Base-by-base conservation (phyloP, 2,113 vertebrate genomes). In the Ivindomyrus marchei region DNA sequence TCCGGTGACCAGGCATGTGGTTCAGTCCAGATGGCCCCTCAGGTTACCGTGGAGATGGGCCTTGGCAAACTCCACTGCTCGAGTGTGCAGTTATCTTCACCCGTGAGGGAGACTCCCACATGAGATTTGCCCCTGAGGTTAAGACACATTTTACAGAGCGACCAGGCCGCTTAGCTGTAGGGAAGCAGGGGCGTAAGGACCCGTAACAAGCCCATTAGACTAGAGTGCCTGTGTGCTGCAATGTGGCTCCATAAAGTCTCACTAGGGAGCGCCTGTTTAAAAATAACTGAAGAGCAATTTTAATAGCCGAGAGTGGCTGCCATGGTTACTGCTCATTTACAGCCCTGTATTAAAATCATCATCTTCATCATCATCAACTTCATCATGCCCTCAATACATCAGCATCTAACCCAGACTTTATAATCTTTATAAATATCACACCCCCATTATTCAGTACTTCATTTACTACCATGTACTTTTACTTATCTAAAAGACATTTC, bases 261-360 rank as follows among this genome's bases (percentile, higher is more conserved):
- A 80, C 74, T 42, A 13, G 31, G 31, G 74, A 42, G 36, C 6
- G 5, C 1, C 74, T 80, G 74, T 39, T 80, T 80, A 80, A 80
- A 80, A 80, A 80, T 80, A 80, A 80, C 36, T 5, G 13, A 36
- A 80, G 74, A 77, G 3, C n/a, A 31, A 31, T 70, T 70, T 70
- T 70, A 70, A 70, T 70, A 80, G 74, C 36, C 2, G 4, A 80
- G 31, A 70, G 62, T 70, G 62, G 62, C 3, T 80, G 36, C 74
- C 74, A 80, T 80, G 74, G 74, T 39, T 80, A 80, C 74, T 80
- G 36, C 74, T 42, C 74, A 80, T 80, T 77, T 80, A 80, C 36
- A 42, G 74, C 36, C 74, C 4, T 80, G 74, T 42, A 42, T 80
- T 39, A 42, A 80, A 80, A 42, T 80, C 17, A 42, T 80, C 36